phyloP scores from a whole-genome alignment of 2,797 vertebrate species.

The Phataginus tetradactyla region DNA sequence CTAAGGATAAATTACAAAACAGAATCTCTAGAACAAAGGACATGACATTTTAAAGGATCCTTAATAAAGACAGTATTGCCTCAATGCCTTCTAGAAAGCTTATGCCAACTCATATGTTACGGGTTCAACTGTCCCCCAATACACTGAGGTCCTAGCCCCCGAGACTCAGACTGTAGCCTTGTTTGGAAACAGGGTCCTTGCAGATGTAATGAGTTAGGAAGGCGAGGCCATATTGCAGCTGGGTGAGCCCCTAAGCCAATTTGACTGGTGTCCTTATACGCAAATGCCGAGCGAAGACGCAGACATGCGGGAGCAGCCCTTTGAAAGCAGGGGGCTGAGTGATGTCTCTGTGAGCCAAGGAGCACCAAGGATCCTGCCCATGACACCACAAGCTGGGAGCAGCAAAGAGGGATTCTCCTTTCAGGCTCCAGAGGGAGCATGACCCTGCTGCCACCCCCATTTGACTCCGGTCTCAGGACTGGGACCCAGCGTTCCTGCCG shows the following conservation, averaged over 20 bases:
- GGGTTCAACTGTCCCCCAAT: neutral
- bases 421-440: neutral
- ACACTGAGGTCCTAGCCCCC: neutral
- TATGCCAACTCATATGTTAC: neutral
- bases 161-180: neutral
- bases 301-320: too few relatives aligned
- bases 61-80: too few relatives aligned
- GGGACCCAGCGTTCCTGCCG: too few relatives aligned
- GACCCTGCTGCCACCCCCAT: too few relatives aligned
- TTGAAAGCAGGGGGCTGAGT: too few relatives aligned
- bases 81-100: neutral
- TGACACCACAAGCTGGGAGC: neutral
- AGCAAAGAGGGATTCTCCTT: neutral
- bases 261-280: neutral
- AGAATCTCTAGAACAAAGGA: neutral
- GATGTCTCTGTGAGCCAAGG: neutral
- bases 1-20: conserved; percentile 2
- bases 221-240: neutral
- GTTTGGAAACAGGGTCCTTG: neutral
- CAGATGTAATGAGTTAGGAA: neutral
- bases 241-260: neutral
- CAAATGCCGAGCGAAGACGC: neutral
- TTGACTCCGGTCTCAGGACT: too few relatives aligned
- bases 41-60: neutral
- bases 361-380: neutral